Base-by-base conservation (phyloP, 2,888 invertebrate genomes). In the Ormyrus nitidulus region DNA sequence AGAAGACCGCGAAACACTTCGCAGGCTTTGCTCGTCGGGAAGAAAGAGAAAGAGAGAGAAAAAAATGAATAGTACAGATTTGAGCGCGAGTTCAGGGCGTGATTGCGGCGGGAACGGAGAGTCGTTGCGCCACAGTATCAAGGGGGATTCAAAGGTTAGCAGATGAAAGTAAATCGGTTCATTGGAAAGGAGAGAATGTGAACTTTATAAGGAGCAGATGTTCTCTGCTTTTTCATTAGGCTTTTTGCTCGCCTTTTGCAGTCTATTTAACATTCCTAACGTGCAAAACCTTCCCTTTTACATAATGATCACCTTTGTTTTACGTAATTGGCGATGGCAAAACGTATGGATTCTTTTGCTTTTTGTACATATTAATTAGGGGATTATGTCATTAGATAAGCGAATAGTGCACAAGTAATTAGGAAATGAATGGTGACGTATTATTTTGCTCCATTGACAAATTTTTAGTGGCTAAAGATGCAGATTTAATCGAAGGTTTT, bases 81-180 rank as follows among this genome's bases (percentile, higher is more conserved):
- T 34, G 58, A n/a, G 49, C 2, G 49, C 34, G 68, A 69, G 65
- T 68, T 49, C 48, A 73, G 61, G 65, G 70, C 66, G 71, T 71
- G 77, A 80, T 77, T 56, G 77, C 48, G 59, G n/a, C 46, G 54
- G 59, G 66, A 75, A 56, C 46, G 73, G 58, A 69, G 70, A 11
- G 54, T 66, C 34, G 77, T 86, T 85, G 85, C 85, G 83, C 83
- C 82, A 85, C 49, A 49, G 49, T 3, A 51, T 34, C 44, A 13
- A 73, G 53, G 82, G 75, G 81, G 83, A 84, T 81, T 82, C 84
- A 87, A 88, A 88, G 87, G 87, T 88, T 86, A 85, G 81, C 77
- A 82, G 86, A 87, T 87, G 88, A 88, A 88, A 88, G 88, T 88
- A 81, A 85, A 84, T 81, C 82, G 87, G 86, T 82, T 84, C 69